Evolutionary conservation across 2,888 invertebrate genomes (phyloP).

Genomic region (Cyrtodaria siliqua): DNA sequence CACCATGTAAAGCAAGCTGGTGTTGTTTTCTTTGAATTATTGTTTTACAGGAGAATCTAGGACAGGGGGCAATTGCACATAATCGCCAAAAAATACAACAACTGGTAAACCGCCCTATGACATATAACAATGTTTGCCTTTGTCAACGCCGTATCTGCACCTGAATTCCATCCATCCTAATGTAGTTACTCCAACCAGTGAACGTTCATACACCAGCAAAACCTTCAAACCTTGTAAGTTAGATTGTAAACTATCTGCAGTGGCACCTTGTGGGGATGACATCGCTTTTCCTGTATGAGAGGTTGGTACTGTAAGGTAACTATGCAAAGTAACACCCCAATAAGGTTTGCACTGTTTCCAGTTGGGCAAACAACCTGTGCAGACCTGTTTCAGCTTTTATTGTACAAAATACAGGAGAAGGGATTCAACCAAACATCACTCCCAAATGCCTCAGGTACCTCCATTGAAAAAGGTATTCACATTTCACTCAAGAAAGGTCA

Average conservation of each 20-base stretch:
- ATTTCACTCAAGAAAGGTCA: too few species aligned
- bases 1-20: constrained; percentile 52
- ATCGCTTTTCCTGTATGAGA: not conserved
- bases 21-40: not conserved
- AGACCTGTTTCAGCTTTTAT: constrained; percentile 35
- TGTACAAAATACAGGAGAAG: too few species aligned
- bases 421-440: too few species aligned
- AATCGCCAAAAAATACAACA: constrained; percentile 58
- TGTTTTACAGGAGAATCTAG: constrained; percentile 52
- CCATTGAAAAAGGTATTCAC: too few species aligned
- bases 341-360: constrained; percentile 66
- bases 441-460: too few species aligned
- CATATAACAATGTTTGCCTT: not conserved
- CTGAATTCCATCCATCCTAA: constrained; percentile 54
- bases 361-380: constrained; percentile 66
- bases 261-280: too few species aligned
- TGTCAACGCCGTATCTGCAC: constrained; percentile 16
- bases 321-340: constrained; percentile 61
- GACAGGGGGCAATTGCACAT: constrained; percentile 66
- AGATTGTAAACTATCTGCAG: too few species aligned
- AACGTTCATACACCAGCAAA: constrained; percentile 50
- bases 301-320: constrained; percentile 38
- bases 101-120: constrained; percentile 23
- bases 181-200: constrained; percentile 42
- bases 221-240: constrained; percentile 46